Conservation (phyloP, 2,888 invertebrate genomes). For the Brachyopa scutellaris region DNA sequence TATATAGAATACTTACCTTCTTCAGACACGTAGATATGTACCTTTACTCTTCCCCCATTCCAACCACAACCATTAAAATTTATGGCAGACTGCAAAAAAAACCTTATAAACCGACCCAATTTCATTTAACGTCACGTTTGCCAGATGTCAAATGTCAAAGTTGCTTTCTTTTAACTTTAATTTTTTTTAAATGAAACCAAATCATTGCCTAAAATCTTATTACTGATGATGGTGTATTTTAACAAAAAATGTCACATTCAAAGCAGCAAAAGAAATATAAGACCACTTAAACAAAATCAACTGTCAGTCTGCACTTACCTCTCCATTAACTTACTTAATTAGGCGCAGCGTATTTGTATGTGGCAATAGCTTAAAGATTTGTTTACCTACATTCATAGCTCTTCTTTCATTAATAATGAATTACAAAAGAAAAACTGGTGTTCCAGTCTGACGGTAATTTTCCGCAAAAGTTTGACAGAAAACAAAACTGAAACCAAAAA, state of each 20-base stretch:
- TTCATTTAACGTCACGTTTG: slow-evolving; percentile 34
- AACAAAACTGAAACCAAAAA: slow-evolving; percentile 1
- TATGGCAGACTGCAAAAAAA: slow-evolving; percentile 3
- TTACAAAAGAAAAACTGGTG: neutral
- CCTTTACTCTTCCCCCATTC: no score
- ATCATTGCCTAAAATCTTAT: slow-evolving; percentile 12
- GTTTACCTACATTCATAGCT: neutral
- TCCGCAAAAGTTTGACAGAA: neutral
- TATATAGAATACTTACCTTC: slow-evolving; percentile 4
- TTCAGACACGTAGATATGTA: neutral
- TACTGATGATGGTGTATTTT: neutral
- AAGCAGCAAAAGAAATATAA: slow-evolving; percentile 1
- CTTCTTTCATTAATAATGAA: slow-evolving; percentile 12
- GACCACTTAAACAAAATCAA: neutral
- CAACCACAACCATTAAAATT: neutral
- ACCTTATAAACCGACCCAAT: neutral
- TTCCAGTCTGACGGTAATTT: no score
- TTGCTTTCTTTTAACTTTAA: slow-evolving; percentile 18
- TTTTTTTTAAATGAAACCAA: neutral
- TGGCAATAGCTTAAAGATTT: slow-evolving; percentile 19
- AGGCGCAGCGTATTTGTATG: neutral
- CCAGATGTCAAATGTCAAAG: slow-evolving; percentile 30
- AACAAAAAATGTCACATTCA: slow-evolving; percentile 7
- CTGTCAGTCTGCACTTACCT: neutral
- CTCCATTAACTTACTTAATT: slow-evolving; percentile 38